Percentiles rank a stretch among this genome's conserved stretches.
These are phyloP conservation scores for Aselliscus stoliczkanus DNA, from an alignment of 2,797 vertebrate species.

Conservation along the genomic window DNA sequence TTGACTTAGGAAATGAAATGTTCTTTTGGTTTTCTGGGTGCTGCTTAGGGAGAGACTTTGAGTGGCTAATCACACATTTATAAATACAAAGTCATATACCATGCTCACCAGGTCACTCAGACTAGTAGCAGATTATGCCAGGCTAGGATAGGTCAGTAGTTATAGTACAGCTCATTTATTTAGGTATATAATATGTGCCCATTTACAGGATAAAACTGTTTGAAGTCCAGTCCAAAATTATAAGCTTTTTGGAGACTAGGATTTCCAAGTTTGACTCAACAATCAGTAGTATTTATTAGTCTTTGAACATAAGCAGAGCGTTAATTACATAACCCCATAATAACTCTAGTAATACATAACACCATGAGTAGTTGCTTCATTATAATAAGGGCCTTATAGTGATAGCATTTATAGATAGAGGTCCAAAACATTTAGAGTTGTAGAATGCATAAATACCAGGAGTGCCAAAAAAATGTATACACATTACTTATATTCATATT, in stretches of 20 bases:
- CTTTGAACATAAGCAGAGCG: slow-evolving; percentile 39
- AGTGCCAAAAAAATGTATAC: too few species aligned
- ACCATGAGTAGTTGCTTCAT: neutral
- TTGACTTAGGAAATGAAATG: slow-evolving; percentile 12
- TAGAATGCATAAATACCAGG: slow-evolving; percentile 13
- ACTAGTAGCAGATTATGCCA: neutral
- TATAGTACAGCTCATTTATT: slow-evolving; percentile 9
- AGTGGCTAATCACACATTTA: neutral
- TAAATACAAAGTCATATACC: slow-evolving; percentile 16
- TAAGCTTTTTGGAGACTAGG: slow-evolving; percentile 20
- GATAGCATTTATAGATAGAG: slow-evolving; percentile 19
- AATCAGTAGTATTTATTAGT: slow-evolving; percentile 33
- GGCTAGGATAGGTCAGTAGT: neutral
- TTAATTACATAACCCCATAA: neutral
- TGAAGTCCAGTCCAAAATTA: slow-evolving; percentile 20
- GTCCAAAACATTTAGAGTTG: neutral
- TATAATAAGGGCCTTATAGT: neutral
- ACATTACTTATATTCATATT: too few species aligned
- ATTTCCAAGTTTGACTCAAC: slow-evolving; percentile 38
- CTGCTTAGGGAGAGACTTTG: neutral
- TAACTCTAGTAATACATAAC: neutral
- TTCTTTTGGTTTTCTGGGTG: neutral
- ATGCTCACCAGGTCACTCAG: slow-evolving; percentile 12
- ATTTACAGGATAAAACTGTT: slow-evolving; percentile 22
- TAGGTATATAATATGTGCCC: neutral